These are phyloP conservation scores for Autographa pulchrina DNA, from an alignment of 2,888 invertebrate genomes.

Conservation along the genomic window DNA sequence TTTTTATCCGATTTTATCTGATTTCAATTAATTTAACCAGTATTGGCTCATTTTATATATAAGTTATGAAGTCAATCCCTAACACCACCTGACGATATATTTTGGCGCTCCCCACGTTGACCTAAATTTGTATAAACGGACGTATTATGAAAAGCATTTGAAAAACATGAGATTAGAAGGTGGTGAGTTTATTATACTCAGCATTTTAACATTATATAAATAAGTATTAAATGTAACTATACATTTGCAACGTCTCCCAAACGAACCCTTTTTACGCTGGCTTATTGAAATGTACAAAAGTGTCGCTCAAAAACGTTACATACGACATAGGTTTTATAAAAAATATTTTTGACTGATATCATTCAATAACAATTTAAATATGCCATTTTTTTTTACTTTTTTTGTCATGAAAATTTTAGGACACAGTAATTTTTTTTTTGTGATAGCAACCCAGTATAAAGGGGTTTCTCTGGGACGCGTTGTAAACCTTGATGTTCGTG, in stretches of 20 bases:
- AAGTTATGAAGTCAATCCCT: not conserved
- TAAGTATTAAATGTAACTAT: constrained; percentile 56
- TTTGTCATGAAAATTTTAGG: too few relatives aligned
- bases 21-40: not conserved
- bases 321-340: too few relatives aligned
- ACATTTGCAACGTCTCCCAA: constrained; percentile 14
- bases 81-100: not conserved
- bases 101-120: constrained; percentile 9
- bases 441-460: not conserved
- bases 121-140: constrained; percentile 18
- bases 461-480: constrained; percentile 10
- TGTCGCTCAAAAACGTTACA: not conserved
- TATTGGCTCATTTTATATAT: not conserved
- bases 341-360: too few relatives aligned
- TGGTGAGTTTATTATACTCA: constrained; percentile 31
- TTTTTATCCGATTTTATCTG: not conserved
- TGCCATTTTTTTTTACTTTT: not conserved
- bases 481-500: constrained; percentile 42
- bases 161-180: constrained; percentile 47
- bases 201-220: constrained; percentile 49
- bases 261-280: not conserved
- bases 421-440: too few relatives aligned
- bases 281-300: not conserved
- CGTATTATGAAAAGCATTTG: constrained; percentile 51
- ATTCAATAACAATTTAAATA: not conserved